These are phyloP conservation scores for Stegodyphus mimosarum DNA, from an alignment of 1,140 invertebrate genomes.

Conservation along the genomic window DNA sequence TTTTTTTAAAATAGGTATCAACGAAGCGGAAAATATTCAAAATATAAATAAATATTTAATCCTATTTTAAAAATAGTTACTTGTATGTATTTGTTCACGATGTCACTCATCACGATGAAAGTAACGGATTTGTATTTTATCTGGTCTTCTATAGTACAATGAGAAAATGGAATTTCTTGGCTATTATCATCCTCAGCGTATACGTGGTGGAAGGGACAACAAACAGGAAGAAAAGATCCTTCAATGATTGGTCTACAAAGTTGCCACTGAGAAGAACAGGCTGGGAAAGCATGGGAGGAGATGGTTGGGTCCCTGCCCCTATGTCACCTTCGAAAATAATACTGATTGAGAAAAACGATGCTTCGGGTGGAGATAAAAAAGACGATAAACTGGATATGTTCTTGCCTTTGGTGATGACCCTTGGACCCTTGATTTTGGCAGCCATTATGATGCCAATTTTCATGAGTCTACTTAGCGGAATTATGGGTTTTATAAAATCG, in stretches of 20 bases:
- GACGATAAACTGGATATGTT: constrained; percentile 37
- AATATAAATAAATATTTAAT: too few relatives aligned
- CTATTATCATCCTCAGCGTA: constrained; percentile 8
- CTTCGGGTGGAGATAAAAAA: constrained; percentile 8
- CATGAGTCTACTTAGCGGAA: constrained; percentile 36
- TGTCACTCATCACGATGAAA: too few relatives aligned
- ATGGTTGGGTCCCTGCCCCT: constrained; percentile 9
- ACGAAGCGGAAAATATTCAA: too few relatives aligned
- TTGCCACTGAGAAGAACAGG: constrained; percentile 12
- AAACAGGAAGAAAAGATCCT: too few relatives aligned
- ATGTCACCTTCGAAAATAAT: constrained; percentile 33
- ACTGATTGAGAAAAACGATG: background rate
- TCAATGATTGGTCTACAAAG: background rate
- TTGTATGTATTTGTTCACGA: too few relatives aligned
- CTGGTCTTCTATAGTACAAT: constrained; percentile 26
- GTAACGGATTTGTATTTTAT: constrained; percentile 10
- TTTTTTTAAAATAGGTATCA: too few relatives aligned
- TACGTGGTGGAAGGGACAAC: background rate
- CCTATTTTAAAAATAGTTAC: too few relatives aligned
- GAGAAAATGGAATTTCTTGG: background rate
- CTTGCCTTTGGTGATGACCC: constrained; percentile 25
- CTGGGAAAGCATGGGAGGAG: constrained; percentile 24
- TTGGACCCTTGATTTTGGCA: constrained; percentile 30
- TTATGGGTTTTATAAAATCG: constrained; percentile 47
- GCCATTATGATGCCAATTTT: constrained; percentile 44